Evolutionary conservation across 2,888 invertebrate species (phyloP), one percentile per base, ranked within the genome.

Genomic region (Halictus ligatus): DNA sequence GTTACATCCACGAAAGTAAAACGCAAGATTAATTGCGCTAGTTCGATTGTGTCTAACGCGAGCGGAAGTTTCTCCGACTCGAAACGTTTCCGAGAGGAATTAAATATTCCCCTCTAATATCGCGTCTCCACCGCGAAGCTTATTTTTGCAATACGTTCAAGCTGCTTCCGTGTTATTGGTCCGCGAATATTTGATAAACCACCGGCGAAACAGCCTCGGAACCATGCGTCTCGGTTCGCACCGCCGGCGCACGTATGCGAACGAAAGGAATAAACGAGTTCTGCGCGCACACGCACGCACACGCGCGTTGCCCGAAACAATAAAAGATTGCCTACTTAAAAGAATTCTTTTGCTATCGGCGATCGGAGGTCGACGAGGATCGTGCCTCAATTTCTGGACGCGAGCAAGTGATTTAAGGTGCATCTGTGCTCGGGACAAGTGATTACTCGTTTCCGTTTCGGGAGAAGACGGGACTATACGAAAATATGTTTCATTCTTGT

Each of bases 11-110:
- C 60, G 46, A 80, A 80, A 80, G 73, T 80, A 64, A 25, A 74
- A 21, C 60, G 35, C 29, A 75, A 83, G 75, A 80, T 83, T 83
- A 83, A 83, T 83, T 83, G 80, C 13, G 48, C 69, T 13, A 4
- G 77, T 80, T 50, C 48, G 40, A 40, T 50, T 72, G 58, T 71
- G 78, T 78, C 78, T 40, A 72, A 10, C 58, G 15, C 48, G 58
- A 29, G 69, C 7, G 48, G n/a, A 35, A 78, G 15, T 71, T 54
- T 5, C n/a, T 46, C 25, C 18, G 25, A 60, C 40, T 54, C 18
- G 12, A 25, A 48, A 25, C 21, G 29, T 25, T 54, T 64, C 29
- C 35, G 50, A n/a, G 50, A 50, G 48, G 15, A 40, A 40, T 54
- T 71, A 78, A 54, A 78, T 71, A 78, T 78, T 71, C 48, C 50